These are phyloP conservation scores for Dendropsophus ebraccatus DNA, from an alignment of 2,113 vertebrate genomes.

Conservation along the genomic window DNA sequence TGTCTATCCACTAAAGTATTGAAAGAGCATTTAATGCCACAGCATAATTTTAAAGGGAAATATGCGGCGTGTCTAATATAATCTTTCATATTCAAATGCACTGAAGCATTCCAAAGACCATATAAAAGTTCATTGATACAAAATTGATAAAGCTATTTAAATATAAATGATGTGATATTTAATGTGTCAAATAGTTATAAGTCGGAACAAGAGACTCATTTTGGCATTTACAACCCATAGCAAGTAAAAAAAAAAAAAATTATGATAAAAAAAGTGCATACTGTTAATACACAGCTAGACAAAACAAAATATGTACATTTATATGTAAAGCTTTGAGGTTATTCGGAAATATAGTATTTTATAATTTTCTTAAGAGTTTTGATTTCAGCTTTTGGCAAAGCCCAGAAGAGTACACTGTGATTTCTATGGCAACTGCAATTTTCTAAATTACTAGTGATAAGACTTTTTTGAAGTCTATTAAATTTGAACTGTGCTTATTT, in stretches of 20 bases:
- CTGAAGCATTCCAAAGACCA: slow-evolving; percentile 10
- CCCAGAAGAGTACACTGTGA: slow-evolving; percentile 28
- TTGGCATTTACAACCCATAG: slow-evolving; percentile 37
- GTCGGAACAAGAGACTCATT: slow-evolving; percentile 16
- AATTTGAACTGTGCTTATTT: slow-evolving; percentile 51
- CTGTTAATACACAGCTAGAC: slow-evolving; percentile 8
- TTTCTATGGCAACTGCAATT: slow-evolving; percentile 57
- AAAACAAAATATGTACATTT: slow-evolving; percentile 8
- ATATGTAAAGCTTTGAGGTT: neutral
- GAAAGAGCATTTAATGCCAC: slow-evolving; percentile 48
- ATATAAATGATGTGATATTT: slow-evolving; percentile 44
- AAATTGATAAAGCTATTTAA: slow-evolving; percentile 40
- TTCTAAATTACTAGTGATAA: slow-evolving; percentile 56
- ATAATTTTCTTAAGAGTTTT: slow-evolving; percentile 32
- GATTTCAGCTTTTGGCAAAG: slow-evolving; percentile 21
- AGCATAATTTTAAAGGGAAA: slow-evolving; percentile 40
- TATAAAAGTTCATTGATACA: slow-evolving; percentile 49
- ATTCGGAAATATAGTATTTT: neutral
- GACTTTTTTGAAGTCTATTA: slow-evolving; percentile 49
- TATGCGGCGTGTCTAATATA: slow-evolving; percentile 3
- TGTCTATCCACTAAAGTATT: neutral
- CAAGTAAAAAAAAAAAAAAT: neutral
- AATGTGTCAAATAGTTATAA: slow-evolving; percentile 5
- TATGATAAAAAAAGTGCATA: neutral
- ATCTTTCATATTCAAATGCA: slow-evolving; percentile 50